Evolutionary conservation across 2,888 invertebrate genomes (phyloP).

Genomic region (Acleris laterana): DNA sequence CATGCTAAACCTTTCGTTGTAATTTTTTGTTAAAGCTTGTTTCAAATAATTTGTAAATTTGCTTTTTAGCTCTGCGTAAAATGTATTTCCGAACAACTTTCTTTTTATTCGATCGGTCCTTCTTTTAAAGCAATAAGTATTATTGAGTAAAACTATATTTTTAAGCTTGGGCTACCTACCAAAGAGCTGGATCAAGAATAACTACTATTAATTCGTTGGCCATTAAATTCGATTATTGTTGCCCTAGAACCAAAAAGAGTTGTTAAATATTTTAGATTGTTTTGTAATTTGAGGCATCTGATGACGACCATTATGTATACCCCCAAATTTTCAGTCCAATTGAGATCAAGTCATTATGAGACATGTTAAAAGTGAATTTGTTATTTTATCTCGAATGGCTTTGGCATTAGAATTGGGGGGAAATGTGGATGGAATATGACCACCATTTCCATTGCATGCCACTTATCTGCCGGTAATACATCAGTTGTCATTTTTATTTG

Average conservation of each 20-base stretch:
- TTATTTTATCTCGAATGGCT: no score
- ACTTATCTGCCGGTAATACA: not conserved
- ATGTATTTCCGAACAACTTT: not conserved
- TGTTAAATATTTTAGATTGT: no score
- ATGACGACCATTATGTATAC: no score
- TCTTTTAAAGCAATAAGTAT: not conserved
- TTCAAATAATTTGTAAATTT: constrained; percentile 1
- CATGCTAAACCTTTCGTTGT: not conserved
- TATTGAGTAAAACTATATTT: not conserved
- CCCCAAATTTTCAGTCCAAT: no score
- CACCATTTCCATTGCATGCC: not conserved
- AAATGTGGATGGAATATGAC: not conserved
- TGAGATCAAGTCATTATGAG: no score
- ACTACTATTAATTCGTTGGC: no score
- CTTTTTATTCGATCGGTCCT: not conserved
- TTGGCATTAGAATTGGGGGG: no score
- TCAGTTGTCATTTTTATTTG: not conserved
- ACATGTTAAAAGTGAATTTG: no score
- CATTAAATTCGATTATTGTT: no score
- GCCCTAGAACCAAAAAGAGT: no score
- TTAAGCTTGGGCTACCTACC: not conserved
- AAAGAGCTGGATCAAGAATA: not conserved
- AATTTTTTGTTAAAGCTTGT: constrained; percentile 9
- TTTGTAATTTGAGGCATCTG: no score
- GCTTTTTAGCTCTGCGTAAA: constrained; percentile 10